Evolutionary conservation across 2,888 invertebrate genomes (phyloP).

Genomic region (Stenoptilia bipunctidactyla): DNA sequence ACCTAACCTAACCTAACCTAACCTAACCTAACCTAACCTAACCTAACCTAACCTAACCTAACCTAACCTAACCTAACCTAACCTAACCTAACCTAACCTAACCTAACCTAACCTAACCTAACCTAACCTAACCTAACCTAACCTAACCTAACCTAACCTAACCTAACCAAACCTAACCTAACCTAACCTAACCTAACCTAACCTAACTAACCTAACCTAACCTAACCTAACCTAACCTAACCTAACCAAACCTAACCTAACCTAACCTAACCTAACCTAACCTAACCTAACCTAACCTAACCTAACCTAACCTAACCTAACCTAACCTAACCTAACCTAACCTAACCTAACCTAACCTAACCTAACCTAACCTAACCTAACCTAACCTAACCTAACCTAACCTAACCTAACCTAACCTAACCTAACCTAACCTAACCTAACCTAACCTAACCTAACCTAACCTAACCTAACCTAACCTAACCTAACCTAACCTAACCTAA

Average conservation of each 20-base stretch:
- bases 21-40: constrained; percentile 18
- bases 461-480: constrained; percentile 11
- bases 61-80: constrained; percentile 17
- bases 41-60: constrained; percentile 16
- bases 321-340: constrained; percentile 12
- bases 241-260: constrained; percentile 11
- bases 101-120: constrained; percentile 12
- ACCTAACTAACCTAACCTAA: constrained; percentile 12
- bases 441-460: constrained; percentile 6
- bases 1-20: constrained; percentile 18
- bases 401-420: constrained; percentile 15
- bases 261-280: constrained; percentile 10
- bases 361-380: constrained; percentile 15
- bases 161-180: constrained; percentile 8
- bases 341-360: constrained; percentile 15
- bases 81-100: constrained; percentile 14
- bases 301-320: constrained; percentile 7
- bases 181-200: constrained; percentile 12
- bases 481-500: constrained; percentile 10
- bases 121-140: constrained; percentile 14
- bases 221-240: constrained; percentile 13
- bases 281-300: constrained; percentile 8
- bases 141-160: constrained; percentile 14
- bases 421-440: constrained; percentile 13
- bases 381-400: constrained; percentile 16